Evolutionary conservation across 2,888 invertebrate genomes (phyloP), one percentile per base, ranked within the genome.

Genomic region (Nemurella pictetii): DNA sequence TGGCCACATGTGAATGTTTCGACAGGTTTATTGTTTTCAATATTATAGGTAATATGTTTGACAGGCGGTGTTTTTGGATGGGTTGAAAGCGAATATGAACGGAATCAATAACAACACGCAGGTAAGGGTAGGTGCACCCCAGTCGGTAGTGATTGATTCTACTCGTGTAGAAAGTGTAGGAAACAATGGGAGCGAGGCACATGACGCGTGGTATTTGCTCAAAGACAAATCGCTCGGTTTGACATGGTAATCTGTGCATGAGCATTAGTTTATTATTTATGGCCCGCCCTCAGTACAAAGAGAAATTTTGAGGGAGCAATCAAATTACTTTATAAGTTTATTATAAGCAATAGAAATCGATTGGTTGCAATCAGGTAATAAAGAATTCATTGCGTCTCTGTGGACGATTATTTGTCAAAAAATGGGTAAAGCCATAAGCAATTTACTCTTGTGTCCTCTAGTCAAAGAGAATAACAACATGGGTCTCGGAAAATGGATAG

Each of bases 301-400:
- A 35, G 80, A n/a, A 30, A 82, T 72, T 82, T 82, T 78, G 9
- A 78, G 55, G 82, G 80, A 29, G 36, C 82, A 82, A 82, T 82
- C 82, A 72, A 82, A 72, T 82, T 72, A 82, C 27, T 28, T 55
- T 55, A 55, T 55, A 55, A 55, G 55, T 55, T 20, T 55, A 55
- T 15, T 20, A 55, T 55, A 55, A 55, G 55, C 55, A 55, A 55
- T 55, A 55, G 55, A 55, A 55, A 55, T 55, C 55, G 55, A 55
- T 55, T 55, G 9, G 55, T 20, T 55, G 55, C 55, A 55, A 55
- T 55, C 55, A 55, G 12, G 55, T 2, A 55, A 55, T 55, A 55
- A 55, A 55, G 55, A 55, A 55, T 55, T 55, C 12, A 55, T 55
- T 55, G 9, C 1, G 55, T 20, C 55, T 55, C 55, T 55, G 9